Conservation (phyloP, 37 sponge, comb jelly and placozoan species). For the Tethya wilhelma region DNA sequence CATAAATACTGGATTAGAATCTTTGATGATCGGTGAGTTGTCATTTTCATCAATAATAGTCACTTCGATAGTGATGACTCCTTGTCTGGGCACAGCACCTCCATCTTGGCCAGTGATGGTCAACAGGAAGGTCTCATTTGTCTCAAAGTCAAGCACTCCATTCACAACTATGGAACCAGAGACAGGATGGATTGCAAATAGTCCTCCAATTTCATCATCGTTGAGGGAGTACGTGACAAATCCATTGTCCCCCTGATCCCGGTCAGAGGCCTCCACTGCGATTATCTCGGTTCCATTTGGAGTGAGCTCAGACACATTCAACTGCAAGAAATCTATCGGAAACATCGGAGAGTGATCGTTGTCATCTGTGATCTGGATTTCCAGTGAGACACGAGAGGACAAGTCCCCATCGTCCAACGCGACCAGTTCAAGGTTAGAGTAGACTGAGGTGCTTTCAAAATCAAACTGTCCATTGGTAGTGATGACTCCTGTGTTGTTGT, state of each 20-base stretch:
- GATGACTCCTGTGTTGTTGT: conserved; percentile 19
- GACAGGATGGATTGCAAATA: neutral
- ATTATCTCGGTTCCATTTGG: neutral
- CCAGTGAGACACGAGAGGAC: conserved; percentile 12
- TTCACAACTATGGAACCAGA: conserved; percentile 21
- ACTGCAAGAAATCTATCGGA: neutral
- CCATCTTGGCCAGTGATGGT: conserved; percentile 33
- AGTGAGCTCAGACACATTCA: conserved; percentile 2
- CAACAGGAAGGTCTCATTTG: neutral
- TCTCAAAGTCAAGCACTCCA: conserved; percentile 32
- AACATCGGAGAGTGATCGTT: conserved; percentile 80
- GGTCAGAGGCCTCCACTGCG: conserved; percentile 17
- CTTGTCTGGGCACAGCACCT: conserved; percentile 26
- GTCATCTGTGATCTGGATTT: conserved; percentile 36
- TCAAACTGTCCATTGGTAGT: conserved; percentile 36
- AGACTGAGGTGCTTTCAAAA: conserved; percentile 8
- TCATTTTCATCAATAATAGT: conserved; percentile 32
- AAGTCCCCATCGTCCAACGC: conserved; percentile 53
- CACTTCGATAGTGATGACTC: conserved; percentile 9
- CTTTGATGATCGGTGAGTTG: conserved; percentile 20
- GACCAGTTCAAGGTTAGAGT: conserved; percentile 43
- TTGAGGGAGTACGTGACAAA: conserved; percentile 10
- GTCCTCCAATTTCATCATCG: neutral
- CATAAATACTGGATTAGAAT: neutral
- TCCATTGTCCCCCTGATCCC: neutral